phyloP scores from a whole-genome alignment of 2,888 invertebrate genomes.

The Pristionchus arcanus region DNA sequence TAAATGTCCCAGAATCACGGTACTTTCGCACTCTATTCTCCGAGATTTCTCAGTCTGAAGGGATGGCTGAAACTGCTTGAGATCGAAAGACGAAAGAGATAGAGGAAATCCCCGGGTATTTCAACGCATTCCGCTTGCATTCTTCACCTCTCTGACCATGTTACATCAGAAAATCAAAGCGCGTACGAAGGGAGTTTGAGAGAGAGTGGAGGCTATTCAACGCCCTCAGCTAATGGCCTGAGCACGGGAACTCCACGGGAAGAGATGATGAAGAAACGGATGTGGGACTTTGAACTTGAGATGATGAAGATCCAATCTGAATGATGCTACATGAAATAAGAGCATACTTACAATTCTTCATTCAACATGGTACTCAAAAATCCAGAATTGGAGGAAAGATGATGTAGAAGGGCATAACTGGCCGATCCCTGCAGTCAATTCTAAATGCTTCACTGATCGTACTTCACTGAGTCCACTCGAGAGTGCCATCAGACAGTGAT shows the following conservation, averaged over 20 bases:
- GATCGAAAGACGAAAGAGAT: neutral
- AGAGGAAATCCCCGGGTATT: constrained; percentile 27
- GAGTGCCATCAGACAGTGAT: neutral
- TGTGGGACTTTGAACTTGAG: neutral
- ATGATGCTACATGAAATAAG: neutral
- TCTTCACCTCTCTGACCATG: neutral
- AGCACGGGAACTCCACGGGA: constrained; percentile 32
- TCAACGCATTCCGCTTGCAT: constrained; percentile 28
- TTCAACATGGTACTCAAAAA: no score
- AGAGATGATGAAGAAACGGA: neutral
- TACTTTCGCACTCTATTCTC: neutral
- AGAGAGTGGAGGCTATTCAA: neutral
- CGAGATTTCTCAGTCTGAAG: neutral
- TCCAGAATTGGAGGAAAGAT: no score
- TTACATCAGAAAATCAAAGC: constrained; percentile 42
- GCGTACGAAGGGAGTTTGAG: neutral
- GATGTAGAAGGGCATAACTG: no score
- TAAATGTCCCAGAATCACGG: neutral
- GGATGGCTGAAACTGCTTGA: neutral
- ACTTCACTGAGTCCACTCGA: neutral
- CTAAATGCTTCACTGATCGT: neutral
- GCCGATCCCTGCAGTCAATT: no score
- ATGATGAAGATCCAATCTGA: no score
- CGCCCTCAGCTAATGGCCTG: neutral
- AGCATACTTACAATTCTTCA: neutral